Evolutionary conservation across 2,113 vertebrate genomes (phyloP).

Genomic region (Pituophis catenifer): DNA sequence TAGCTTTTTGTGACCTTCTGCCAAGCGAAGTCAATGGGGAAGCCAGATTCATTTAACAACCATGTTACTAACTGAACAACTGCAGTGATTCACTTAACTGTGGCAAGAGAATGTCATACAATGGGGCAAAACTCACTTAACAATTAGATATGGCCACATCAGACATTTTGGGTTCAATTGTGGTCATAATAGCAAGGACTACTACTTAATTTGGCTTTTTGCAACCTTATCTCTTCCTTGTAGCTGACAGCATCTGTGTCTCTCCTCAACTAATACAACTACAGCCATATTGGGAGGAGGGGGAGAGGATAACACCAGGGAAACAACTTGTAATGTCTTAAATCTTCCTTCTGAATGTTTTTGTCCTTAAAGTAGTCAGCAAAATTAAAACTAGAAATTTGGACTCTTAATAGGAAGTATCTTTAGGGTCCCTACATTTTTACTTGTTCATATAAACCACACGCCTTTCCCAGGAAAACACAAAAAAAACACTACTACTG

Average conservation of each 20-base stretch:
- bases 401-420: too few relatives aligned
- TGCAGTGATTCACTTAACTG: background rate
- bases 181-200: too few relatives aligned
- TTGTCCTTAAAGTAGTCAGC: too few relatives aligned
- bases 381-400: too few relatives aligned
- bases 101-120: background rate
- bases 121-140: background rate
- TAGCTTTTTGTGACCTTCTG: background rate
- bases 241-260: background rate
- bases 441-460: too few relatives aligned
- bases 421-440: too few relatives aligned
- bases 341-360: too few relatives aligned
- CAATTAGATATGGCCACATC: too few relatives aligned
- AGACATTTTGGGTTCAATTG: background rate
- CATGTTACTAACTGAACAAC: background rate
- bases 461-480: too few relatives aligned
- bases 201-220: background rate
- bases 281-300: background rate
- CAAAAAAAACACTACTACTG: too few relatives aligned
- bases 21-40: background rate
- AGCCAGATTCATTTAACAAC: background rate
- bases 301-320: background rate
- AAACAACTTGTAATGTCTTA: background rate
- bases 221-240: background rate
- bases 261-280: background rate